phyloP scores from a whole-genome alignment of 2,888 invertebrate genomes.

The Parnassius mnemosyne region DNA sequence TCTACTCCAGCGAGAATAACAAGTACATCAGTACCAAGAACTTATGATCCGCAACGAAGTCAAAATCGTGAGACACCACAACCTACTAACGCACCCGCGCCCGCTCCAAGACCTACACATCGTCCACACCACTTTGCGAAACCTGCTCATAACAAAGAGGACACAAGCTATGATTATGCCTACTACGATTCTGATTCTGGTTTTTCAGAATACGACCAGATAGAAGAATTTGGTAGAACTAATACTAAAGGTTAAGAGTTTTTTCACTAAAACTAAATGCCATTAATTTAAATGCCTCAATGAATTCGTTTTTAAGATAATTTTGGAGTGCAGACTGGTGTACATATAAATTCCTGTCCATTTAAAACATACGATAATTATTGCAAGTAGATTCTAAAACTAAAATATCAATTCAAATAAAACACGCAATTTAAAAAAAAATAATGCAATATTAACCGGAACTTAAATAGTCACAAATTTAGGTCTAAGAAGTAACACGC shows the following conservation, averaged over 20 bases:
- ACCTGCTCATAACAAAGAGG: slow-evolving; percentile 81
- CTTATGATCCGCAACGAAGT: slow-evolving; percentile 43
- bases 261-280: slow-evolving; percentile 52
- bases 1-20: slow-evolving; percentile 43
- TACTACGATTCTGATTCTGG: slow-evolving; percentile 88
- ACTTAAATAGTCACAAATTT: slow-evolving; percentile 26
- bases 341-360: background rate
- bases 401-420: background rate
- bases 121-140: slow-evolving; percentile 53
- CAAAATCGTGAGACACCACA: slow-evolving; percentile 40
- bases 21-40: slow-evolving; percentile 46
- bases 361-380: too few relatives aligned
- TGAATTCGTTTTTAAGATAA: slow-evolving; percentile 20
- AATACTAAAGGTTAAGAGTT: slow-evolving; percentile 61
- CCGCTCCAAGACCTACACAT: slow-evolving; percentile 41
- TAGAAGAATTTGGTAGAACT: slow-evolving; percentile 84
- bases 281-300: slow-evolving; percentile 73
- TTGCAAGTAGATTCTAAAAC: too few relatives aligned
- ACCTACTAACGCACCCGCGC: slow-evolving; percentile 35
- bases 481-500: slow-evolving; percentile 21
- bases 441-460: background rate
- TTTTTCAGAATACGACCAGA: slow-evolving; percentile 80
- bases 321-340: background rate
- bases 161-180: slow-evolving; percentile 90
- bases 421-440: background rate